Evolutionary conservation across 1,140 invertebrate species (phyloP).

Genomic region (Portunus trituberculatus): DNA sequence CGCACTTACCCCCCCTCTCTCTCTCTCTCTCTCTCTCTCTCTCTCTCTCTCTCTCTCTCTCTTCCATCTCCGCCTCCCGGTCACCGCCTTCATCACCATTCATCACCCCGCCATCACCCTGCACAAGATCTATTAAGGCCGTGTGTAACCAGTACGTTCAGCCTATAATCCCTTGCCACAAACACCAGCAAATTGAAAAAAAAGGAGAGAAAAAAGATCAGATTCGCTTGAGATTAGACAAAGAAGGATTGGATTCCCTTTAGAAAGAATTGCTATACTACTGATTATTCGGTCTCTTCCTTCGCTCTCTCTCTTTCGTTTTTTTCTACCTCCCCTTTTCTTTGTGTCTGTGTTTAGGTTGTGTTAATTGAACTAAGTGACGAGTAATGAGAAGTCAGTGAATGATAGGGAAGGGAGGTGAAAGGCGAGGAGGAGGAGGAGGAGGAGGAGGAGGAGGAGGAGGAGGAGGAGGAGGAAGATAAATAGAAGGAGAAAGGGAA

Average conservation of each 20-base stretch:
- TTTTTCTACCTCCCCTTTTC: background rate
- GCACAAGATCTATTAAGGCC: background rate
- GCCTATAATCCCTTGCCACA: background rate
- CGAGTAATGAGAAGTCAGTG: no score
- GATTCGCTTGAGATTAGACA: background rate
- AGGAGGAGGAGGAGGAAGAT: no score
- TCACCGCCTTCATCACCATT: background rate
- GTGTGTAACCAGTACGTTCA: background rate
- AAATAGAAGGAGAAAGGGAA: background rate
- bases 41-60: no score
- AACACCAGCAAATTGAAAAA: background rate
- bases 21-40: no score
- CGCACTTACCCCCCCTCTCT: background rate
- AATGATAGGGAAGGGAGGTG: background rate
- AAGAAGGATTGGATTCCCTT: background rate
- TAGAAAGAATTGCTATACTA: background rate
- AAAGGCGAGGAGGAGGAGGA: background rate
- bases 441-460: background rate
- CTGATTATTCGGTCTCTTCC: background rate
- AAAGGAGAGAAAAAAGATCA: background rate
- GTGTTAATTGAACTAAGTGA: no score
- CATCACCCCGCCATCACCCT: background rate
- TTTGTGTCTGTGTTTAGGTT: background rate
- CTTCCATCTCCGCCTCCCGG: background rate
- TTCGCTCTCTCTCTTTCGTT: conserved; percentile 26